Evolutionary conservation across 2,113 vertebrate genomes (phyloP).

Genomic region (Mesitornis unicolor): DNA sequence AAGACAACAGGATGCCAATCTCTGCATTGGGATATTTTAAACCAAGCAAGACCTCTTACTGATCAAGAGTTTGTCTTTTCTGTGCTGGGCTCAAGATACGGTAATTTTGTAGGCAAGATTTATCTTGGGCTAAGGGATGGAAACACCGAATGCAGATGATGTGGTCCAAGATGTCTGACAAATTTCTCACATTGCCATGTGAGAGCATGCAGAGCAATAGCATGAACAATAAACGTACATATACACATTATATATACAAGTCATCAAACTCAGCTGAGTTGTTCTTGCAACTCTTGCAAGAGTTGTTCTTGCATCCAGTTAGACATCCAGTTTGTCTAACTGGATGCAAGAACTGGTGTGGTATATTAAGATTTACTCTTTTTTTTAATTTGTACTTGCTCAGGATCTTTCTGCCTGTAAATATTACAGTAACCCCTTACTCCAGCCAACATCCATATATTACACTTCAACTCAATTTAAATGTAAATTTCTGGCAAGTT

Average conservation of each 20-base stretch:
- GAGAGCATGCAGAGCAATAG: background rate
- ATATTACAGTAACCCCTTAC: constrained; percentile 68
- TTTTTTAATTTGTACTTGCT: constrained; percentile 64
- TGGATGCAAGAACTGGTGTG: background rate
- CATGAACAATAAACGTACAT: background rate
- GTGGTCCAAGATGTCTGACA: background rate
- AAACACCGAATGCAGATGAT: background rate
- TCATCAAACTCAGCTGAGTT: background rate
- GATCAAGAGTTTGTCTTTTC: background rate
- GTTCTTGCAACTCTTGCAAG: too few relatives aligned
- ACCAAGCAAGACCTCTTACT: background rate
- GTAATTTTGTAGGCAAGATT: background rate
- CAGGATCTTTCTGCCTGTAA: constrained; percentile 56
- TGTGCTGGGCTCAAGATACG: background rate
- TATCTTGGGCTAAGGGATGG: background rate
- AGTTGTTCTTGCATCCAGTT: too few relatives aligned
- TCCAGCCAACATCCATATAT: constrained; percentile 68
- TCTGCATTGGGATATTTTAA: background rate
- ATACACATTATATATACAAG: background rate
- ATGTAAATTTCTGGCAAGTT: constrained; percentile 80
- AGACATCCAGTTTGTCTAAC: too few relatives aligned
- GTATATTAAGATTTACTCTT: constrained; percentile 51
- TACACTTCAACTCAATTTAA: constrained; percentile 82
- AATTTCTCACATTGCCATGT: background rate
- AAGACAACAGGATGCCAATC: background rate